Evolutionary conservation across 2,113 vertebrate species (phyloP).

Genomic region (Gnathonemus echidnorhynchus): DNA sequence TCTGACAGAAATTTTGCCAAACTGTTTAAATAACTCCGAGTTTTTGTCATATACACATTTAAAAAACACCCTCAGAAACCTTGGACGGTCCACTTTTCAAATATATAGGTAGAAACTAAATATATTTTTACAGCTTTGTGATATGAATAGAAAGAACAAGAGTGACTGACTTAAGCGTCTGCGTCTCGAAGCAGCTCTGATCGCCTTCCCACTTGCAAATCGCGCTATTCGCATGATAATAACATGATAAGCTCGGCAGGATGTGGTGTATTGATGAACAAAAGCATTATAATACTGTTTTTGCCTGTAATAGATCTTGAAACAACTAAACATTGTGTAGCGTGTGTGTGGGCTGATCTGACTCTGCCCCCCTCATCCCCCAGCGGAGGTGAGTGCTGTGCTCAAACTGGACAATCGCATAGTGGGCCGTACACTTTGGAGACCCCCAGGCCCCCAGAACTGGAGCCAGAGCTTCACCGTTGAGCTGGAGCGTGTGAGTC

Average conservation of each 20-base stretch:
- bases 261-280: not conserved
- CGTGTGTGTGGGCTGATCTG: not conserved
- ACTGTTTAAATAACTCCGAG: too few species aligned
- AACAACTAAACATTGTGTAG: not conserved
- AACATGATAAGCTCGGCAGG: not conserved
- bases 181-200: too few species aligned
- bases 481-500: constrained; percentile 74
- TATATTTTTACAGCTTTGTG: too few species aligned
- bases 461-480: constrained; percentile 78
- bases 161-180: too few species aligned
- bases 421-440: constrained; percentile 74
- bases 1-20: too few species aligned
- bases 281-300: not conserved
- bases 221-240: too few species aligned
- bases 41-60: too few species aligned
- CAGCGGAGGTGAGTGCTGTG: constrained; percentile 70
- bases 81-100: too few species aligned
- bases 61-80: too few species aligned
- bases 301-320: not conserved
- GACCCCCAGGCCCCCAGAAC: constrained; percentile 54
- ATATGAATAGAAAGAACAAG: too few species aligned
- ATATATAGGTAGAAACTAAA: too few species aligned
- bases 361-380: not conserved
- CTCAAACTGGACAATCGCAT: constrained; percentile 73
- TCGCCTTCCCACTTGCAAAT: too few species aligned